These are phyloP conservation scores for Arothron firmamentum DNA, from an alignment of 2,113 vertebrate genomes.

Conservation along the genomic window DNA sequence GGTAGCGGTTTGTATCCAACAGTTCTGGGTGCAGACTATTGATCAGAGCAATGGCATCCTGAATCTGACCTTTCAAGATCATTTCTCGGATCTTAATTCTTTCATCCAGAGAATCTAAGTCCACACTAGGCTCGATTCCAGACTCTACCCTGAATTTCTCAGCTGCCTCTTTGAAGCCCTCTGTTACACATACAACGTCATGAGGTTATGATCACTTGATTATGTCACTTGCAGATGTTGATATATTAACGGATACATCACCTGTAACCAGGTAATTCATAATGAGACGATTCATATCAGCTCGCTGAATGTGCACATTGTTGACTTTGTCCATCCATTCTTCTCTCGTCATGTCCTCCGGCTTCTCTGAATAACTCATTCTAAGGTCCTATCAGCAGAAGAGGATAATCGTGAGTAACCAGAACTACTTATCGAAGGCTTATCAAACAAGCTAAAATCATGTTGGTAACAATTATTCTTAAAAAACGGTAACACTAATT, in stretches of 20 bases:
- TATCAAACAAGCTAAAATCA: not conserved
- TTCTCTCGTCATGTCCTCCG: constrained; percentile 95
- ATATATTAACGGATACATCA: constrained; percentile 39
- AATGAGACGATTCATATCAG: constrained; percentile 98
- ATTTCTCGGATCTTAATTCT: constrained; percentile 97
- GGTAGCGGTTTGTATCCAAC: constrained; percentile 94
- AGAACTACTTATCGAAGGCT: not conserved
- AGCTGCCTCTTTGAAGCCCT: constrained; percentile 97
- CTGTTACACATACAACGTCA: constrained; percentile 64
- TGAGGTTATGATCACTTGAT: not conserved
- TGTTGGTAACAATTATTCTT: not conserved
- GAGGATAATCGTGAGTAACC: not conserved
- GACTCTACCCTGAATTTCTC: constrained; percentile 98
- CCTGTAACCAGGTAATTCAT: constrained; percentile 99
- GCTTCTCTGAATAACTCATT: constrained; percentile 98
- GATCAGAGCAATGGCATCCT: constrained; percentile 92
- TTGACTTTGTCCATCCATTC: constrained; percentile 99
- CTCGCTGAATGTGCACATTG: constrained; percentile 96
- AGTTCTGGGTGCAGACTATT: constrained; percentile 97
- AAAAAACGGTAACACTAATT: not conserved
- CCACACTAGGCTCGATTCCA: constrained; percentile 94
- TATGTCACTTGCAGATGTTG: not conserved
- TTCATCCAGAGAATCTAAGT: constrained; percentile 93
- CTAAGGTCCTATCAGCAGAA: constrained; percentile 13
- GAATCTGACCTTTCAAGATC: constrained; percentile 96